Percentiles rank a stretch among this genome's conserved stretches.
phyloP scores from a whole-genome alignment of 1,140 invertebrate genomes.

The Aphis craccivora region DNA sequence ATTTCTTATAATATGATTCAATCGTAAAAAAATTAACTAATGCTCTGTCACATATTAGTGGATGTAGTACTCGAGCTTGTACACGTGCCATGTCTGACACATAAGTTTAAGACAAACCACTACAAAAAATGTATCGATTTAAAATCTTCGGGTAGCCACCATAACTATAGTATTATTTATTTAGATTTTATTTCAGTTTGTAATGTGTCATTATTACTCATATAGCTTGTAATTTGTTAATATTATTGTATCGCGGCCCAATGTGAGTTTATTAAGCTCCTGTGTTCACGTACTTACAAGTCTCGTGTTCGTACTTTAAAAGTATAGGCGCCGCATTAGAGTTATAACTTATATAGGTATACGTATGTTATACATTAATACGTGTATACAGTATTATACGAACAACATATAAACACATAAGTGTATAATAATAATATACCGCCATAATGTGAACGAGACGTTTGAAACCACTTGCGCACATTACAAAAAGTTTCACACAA shows the following conservation, averaged over 20 bases:
- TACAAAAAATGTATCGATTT: too few species aligned
- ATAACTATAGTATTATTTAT: background rate
- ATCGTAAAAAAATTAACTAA: too few species aligned
- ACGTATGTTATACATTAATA: background rate
- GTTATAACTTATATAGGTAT: background rate
- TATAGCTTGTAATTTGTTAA: background rate
- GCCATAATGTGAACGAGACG: background rate
- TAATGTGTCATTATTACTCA: background rate
- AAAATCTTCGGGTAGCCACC: background rate
- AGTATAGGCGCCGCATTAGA: background rate
- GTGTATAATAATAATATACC: background rate
- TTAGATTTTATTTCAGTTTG: background rate
- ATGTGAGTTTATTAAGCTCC: slow-evolving; percentile 2
- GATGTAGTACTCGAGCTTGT: too few species aligned
- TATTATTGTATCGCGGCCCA: background rate
- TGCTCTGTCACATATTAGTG: too few species aligned
- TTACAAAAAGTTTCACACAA: background rate
- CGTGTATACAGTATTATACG: background rate
- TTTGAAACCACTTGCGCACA: background rate
- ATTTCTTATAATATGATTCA: too few species aligned
- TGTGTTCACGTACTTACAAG: background rate
- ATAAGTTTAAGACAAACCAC: too few species aligned
- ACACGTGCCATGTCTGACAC: too few species aligned
- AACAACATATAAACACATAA: background rate
- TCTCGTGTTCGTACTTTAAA: background rate